Evolutionary conservation across 2,888 invertebrate species (phyloP).

Genomic region (Eristalinus aeneus): DNA sequence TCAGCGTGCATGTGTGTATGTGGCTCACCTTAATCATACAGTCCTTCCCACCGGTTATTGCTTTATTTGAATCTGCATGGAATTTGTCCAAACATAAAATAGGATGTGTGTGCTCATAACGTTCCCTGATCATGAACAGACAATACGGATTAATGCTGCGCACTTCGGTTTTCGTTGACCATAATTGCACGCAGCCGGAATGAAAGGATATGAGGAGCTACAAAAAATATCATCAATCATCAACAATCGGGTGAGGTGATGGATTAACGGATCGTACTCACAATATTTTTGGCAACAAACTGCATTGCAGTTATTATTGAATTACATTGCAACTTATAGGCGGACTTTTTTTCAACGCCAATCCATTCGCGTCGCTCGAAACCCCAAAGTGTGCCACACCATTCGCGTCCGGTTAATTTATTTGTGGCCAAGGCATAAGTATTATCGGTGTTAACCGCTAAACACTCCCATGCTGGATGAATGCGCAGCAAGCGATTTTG

Average conservation of each 20-base stretch:
- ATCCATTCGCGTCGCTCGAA: slow-evolving; percentile 73
- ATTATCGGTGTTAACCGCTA: slow-evolving; percentile 74
- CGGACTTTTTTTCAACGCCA: slow-evolving; percentile 71
- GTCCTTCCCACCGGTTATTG: slow-evolving; percentile 76
- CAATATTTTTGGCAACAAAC: slow-evolving; percentile 76
- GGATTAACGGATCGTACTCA: slow-evolving; percentile 63
- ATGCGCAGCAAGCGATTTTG: slow-evolving; percentile 76
- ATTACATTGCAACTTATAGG: slow-evolving; percentile 75
- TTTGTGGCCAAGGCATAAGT: slow-evolving; percentile 76
- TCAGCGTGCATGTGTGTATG: background rate
- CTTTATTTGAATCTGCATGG: slow-evolving; percentile 73
- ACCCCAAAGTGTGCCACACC: slow-evolving; percentile 78
- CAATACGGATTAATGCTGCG: slow-evolving; percentile 75
- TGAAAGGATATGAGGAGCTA: slow-evolving; percentile 76
- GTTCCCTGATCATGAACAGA: slow-evolving; percentile 77
- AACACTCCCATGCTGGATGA: slow-evolving; percentile 77
- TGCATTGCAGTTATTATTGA: slow-evolving; percentile 76
- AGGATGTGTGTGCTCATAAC: slow-evolving; percentile 76
- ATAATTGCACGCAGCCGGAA: slow-evolving; percentile 76
- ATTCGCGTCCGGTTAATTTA: slow-evolving; percentile 76
- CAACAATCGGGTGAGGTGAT: background rate
- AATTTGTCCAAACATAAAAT: slow-evolving; percentile 76
- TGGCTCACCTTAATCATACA: slow-evolving; percentile 76
- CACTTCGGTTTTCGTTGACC: slow-evolving; percentile 78
- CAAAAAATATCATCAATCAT: background rate